A percentile compares a stretch with the other conserved stretches of the same genome.
Conservation (phyloP, 2,888 invertebrate species). For the Heliconius hortense region DNA sequence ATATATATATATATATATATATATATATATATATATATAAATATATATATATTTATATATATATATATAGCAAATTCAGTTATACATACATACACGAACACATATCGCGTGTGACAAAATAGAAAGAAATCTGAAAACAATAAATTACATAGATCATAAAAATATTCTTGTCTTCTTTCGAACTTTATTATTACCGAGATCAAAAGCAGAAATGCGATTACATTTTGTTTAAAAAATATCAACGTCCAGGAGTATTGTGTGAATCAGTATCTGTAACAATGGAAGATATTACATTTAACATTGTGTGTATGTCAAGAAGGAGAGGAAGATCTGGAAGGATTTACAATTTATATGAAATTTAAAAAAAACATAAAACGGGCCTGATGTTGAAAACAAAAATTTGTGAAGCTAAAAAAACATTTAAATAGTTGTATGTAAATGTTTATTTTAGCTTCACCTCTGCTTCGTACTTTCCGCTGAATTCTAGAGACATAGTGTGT, state of each 20-base stretch:
- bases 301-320: slow-evolving; percentile 13
- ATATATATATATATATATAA: too few relatives aligned
- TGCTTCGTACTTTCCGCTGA: too few relatives aligned
- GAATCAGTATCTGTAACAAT: slow-evolving; percentile 73
- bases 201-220: slow-evolving; percentile 47
- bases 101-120: neutral
- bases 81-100: neutral
- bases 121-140: slow-evolving; percentile 1
- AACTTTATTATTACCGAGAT: slow-evolving; percentile 30
- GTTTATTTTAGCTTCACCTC: too few relatives aligned
- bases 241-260: slow-evolving; percentile 66
- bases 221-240: slow-evolving; percentile 72
- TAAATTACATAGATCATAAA: slow-evolving; percentile 1
- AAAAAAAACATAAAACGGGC: too few relatives aligned
- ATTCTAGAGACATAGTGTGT: too few relatives aligned
- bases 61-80: too few relatives aligned
- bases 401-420: too few relatives aligned
- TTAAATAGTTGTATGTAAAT: too few relatives aligned
- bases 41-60: too few relatives aligned
- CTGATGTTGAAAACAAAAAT: too few relatives aligned
- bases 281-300: slow-evolving; percentile 35
- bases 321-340: slow-evolving; percentile 12
- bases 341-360: neutral
- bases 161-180: slow-evolving; percentile 21
- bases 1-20: too few relatives aligned